Conservation (phyloP, 1,140 invertebrate species). For the Pemphigus obesinymphae region DNA sequence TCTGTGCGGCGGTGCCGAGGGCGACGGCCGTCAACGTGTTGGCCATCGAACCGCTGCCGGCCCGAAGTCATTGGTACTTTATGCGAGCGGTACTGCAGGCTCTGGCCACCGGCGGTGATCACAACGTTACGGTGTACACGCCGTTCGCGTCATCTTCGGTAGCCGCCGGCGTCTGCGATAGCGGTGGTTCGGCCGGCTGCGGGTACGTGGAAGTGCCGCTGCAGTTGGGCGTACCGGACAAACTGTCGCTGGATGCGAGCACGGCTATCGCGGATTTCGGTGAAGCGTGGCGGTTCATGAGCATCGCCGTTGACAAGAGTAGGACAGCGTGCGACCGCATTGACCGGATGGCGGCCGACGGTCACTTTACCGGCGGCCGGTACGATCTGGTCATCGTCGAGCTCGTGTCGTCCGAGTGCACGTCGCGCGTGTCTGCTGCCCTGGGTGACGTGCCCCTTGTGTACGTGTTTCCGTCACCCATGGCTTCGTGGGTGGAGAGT, state of each 20-base stretch:
- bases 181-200: not conserved
- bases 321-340: not conserved
- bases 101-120: not conserved
- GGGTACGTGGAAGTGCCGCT: not conserved
- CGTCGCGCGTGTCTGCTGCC: not conserved
- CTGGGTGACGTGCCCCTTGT: not conserved
- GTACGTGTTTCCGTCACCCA: constrained; percentile 8
- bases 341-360: not conserved
- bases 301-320: not conserved
- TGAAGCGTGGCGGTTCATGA: not conserved
- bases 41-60: constrained; percentile 47
- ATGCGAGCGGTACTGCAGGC: not conserved
- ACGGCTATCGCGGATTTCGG: not conserved
- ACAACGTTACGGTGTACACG: constrained; percentile 16
- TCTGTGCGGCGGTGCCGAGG: not conserved
- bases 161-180: not conserved
- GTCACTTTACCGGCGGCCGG: not conserved
- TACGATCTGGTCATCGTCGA: constrained; percentile 16
- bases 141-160: not conserved
- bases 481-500: constrained; percentile 9
- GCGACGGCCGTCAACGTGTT: constrained; percentile 44
- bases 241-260: not conserved
- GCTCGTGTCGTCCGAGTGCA: constrained; percentile 18
- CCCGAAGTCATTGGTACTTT: constrained; percentile 49
- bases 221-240: not conserved